Percentiles rank a stretch among this genome's conserved stretches.
phyloP scores from a whole-genome alignment of 2,888 invertebrate species.

The Euzetes globulus region DNA sequence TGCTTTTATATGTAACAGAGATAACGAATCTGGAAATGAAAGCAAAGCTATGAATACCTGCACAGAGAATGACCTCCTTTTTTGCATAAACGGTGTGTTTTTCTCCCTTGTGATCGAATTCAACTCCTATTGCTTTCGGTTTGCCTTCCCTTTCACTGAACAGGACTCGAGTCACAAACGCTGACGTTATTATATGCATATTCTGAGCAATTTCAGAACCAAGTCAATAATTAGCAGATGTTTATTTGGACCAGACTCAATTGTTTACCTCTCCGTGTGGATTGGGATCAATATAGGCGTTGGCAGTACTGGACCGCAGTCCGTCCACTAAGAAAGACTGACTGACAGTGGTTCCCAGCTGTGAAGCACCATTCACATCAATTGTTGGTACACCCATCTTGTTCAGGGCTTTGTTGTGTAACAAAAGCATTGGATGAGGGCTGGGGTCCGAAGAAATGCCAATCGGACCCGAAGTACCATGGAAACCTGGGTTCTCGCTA shows the following conservation, averaged over 20 bases:
- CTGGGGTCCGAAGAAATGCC: neutral
- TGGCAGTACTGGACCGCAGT: conserved; percentile 14
- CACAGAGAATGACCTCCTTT: conserved; percentile 10
- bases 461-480: neutral
- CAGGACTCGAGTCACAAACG: neutral
- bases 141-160: neutral
- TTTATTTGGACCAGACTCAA: neutral
- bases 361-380: neutral
- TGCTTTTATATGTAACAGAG: neutral
- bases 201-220: neutral
- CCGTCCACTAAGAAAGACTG: neutral
- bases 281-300: conserved; percentile 23
- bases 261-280: neutral
- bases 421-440: conserved; percentile 1
- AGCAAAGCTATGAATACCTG: neutral
- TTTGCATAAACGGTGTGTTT: neutral
- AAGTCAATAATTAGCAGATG: neutral
- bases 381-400: neutral
- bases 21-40: no score
- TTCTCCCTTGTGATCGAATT: neutral
- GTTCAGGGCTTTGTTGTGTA: conserved; percentile 2
- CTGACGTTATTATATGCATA: neutral
- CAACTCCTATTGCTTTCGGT: neutral
- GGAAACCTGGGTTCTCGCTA: neutral
- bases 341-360: neutral